phyloP scores from a whole-genome alignment of 2,888 invertebrate species.

The Drosophila dives region DNA sequence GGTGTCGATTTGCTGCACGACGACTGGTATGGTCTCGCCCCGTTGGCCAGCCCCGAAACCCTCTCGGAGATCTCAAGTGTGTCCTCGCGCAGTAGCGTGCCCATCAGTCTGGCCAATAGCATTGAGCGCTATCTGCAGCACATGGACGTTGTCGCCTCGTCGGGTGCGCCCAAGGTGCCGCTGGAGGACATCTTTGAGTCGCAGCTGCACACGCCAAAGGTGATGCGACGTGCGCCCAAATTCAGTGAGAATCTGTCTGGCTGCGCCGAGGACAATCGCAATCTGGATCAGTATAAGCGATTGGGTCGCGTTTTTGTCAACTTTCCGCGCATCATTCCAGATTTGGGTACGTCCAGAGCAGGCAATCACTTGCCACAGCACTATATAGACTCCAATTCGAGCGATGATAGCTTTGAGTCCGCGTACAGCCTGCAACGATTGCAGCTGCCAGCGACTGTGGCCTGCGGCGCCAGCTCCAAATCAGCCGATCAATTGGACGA shows the following conservation, averaged over 20 bases:
- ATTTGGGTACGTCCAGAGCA: constrained; percentile 35
- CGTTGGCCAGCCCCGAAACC: constrained; percentile 93
- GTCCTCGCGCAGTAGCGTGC: constrained; percentile 88
- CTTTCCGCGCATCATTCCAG: constrained; percentile 82
- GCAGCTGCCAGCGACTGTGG: constrained; percentile 46
- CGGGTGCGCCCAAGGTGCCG: constrained; percentile 70
- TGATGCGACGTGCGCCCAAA: constrained; percentile 88
- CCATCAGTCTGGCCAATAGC: constrained; percentile 85
- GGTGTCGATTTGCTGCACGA: constrained; percentile 87
- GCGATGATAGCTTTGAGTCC: constrained; percentile 81
- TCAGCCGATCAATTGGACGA: constrained; percentile 87
- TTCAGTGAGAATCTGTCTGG: constrained; percentile 88
- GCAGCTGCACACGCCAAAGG: constrained; percentile 86
- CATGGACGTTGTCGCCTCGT: constrained; percentile 54
- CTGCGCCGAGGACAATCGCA: constrained; percentile 88
- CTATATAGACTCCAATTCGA: constrained; percentile 86
- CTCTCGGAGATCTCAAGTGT: constrained; percentile 92
- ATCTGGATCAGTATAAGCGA: constrained; percentile 86
- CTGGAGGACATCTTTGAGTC: constrained; percentile 85
- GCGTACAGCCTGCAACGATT: constrained; percentile 76
- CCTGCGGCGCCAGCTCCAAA: constrained; percentile 84
- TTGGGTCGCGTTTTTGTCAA: constrained; percentile 86
- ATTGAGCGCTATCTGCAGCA: constrained; percentile 84
- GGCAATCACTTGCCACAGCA: constrained; percentile 58
- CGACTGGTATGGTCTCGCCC: constrained; percentile 90